These are phyloP conservation scores for Epinephelus awoara DNA, from an alignment of 2,797 vertebrate genomes.

Conservation along the genomic window DNA sequence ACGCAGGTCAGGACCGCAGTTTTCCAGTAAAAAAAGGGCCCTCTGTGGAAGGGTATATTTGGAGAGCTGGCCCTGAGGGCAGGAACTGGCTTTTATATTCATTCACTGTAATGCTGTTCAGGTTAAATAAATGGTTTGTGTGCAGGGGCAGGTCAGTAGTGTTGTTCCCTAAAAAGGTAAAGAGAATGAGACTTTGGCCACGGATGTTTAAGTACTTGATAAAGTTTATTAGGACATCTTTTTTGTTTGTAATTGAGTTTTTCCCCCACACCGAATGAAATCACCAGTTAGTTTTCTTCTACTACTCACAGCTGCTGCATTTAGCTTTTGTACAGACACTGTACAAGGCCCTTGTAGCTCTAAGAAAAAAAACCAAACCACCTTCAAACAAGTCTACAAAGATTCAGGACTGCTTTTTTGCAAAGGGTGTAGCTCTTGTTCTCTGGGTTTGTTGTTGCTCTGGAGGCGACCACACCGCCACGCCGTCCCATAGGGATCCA, in stretches of 20 bases:
- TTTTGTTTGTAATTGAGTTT: not conserved
- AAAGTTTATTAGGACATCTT: not conserved
- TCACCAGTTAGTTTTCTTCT: not conserved
- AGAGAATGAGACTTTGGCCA: not conserved
- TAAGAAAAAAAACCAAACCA: not conserved
- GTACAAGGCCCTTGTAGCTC: not conserved
- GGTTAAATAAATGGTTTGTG: constrained; percentile 32
- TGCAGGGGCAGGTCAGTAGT: constrained; percentile 1
- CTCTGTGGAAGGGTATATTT: constrained; percentile 53
- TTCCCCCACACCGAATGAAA: not conserved
- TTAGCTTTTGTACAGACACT: not conserved
- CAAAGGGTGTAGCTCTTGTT: not conserved
- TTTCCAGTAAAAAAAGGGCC: constrained; percentile 52
- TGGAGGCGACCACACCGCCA: not conserved
- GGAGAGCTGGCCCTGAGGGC: constrained; percentile 48
- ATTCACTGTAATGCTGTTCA: constrained; percentile 29
- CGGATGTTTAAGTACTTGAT: not conserved
- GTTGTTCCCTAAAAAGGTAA: constrained; percentile 26
- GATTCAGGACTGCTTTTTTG: not conserved
- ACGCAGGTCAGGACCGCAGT: constrained; percentile 69
- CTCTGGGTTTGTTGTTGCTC: constrained; percentile 1
- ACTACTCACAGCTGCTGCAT: not conserved
- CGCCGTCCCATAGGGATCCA: not conserved
- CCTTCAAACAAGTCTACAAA: constrained; percentile 14
- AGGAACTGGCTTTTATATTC: constrained; percentile 65